Evolutionary conservation across 2,888 invertebrate species (phyloP).

Genomic region (Nephrotoma appendiculata): DNA sequence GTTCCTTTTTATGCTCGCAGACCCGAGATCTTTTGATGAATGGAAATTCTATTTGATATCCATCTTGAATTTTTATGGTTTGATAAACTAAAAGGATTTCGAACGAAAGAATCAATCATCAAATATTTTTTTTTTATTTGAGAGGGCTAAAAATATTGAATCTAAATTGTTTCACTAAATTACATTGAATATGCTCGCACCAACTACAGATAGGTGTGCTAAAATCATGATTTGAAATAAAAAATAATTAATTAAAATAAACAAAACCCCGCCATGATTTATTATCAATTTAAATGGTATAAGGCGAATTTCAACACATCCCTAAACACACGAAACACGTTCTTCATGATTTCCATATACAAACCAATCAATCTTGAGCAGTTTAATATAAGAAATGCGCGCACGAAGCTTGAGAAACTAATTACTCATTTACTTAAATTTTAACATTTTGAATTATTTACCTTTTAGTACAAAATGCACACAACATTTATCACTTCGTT

Average conservation of each 20-base stretch:
- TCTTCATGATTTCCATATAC: neutral
- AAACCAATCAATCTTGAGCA: neutral
- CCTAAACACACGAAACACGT: neutral
- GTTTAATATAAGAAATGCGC: neutral
- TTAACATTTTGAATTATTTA: neutral
- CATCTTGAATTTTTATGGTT: neutral
- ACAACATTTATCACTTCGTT: neutral
- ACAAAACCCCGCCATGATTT: neutral
- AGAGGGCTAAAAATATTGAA: too few relatives aligned
- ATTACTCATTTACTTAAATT: neutral
- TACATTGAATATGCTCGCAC: too few relatives aligned
- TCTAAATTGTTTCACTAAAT: too few relatives aligned
- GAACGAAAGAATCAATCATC: neutral
- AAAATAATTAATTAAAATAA: too few relatives aligned
- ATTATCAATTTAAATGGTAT: neutral
- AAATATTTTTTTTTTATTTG: neutral
- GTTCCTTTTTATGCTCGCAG: neutral
- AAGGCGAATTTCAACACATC: neutral
- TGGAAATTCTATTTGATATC: neutral
- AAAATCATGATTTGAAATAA: too few relatives aligned
- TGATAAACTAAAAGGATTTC: neutral
- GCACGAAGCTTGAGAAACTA: neutral
- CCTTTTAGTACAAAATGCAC: neutral
- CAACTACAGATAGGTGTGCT: too few relatives aligned
- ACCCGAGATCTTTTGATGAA: neutral